A percentile compares a stretch with the other conserved stretches of the same genome.
phyloP scores from a whole-genome alignment of 2,888 invertebrate species.

The Trachelus stipa region DNA sequence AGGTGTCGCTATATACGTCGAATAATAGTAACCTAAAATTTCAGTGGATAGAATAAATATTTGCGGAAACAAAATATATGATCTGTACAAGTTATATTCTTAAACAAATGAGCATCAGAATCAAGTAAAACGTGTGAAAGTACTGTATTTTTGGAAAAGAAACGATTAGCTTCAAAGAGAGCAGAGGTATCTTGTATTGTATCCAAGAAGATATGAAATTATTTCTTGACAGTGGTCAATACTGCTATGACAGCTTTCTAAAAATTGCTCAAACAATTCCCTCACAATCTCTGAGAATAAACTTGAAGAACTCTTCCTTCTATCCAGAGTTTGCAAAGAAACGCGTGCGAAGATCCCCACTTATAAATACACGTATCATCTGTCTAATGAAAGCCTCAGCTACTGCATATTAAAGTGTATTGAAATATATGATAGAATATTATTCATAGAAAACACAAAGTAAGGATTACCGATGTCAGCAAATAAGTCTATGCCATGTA shows the following conservation, averaged over 20 bases:
- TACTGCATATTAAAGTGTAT: neutral
- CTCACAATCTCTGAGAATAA: neutral
- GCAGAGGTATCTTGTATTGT: neutral
- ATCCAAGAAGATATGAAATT: neutral
- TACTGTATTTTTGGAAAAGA: neutral
- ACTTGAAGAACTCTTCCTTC: neutral
- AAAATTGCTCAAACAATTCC: neutral
- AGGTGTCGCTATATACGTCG: neutral
- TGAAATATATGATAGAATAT: neutral
- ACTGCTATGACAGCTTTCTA: neutral
- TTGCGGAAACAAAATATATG: neutral
- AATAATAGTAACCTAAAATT: neutral
- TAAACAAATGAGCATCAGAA: neutral
- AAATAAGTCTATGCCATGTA: neutral
- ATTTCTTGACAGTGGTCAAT: neutral
- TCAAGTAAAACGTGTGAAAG: neutral
- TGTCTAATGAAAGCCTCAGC: neutral
- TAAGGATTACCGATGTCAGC: neutral
- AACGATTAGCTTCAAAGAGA: neutral
- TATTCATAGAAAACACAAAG: neutral
- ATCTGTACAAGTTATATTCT: neutral
- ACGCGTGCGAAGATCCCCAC: neutral
- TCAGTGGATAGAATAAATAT: neutral
- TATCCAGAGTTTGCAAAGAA: neutral
- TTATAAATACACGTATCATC: neutral